Evolutionary conservation across 2,113 vertebrate species (phyloP), one percentile per base, ranked within the genome.

Genomic region (Scopus umbretta): DNA sequence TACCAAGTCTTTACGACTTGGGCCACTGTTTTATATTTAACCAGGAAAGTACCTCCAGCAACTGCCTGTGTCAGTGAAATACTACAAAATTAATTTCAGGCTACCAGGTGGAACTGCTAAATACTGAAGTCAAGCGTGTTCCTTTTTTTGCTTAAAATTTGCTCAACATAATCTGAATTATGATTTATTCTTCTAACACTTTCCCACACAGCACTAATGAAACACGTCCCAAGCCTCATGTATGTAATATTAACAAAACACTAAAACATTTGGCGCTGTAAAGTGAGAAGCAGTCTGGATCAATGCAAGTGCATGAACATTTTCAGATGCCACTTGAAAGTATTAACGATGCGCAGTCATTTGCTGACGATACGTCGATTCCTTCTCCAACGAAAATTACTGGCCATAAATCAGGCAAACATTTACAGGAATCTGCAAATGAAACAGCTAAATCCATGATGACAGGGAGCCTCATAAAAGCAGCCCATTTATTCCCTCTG

Each of bases 351-450:
- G 30, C 6, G 40, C 85, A 98, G 97, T 96, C 96, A 94, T 97
- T 98, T 97, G 96, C 97, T 98, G 95, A 97, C 68, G 74, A 97
- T 88, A 63, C 8, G 96, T 97, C 97, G 88, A 98, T 98, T 97
- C 91, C 85, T 97, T 89, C 87, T 97, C 89, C 70, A 88, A 91
- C 7, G 86, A 98, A 98, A 98, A 99, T 98, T 98, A 98, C 98
- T 97, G 97, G 97, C 86, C 95, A 96, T 98, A 99, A 99, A 99
- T 99, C 98, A 98, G 98, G 96, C 93, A 97, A 98, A 98, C 98
- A 97, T 98, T 99, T 99, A 99, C 97, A 98, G 98, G 98, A 98
- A 98, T 97, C 98, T 95, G 94, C 98, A 98, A 98, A 99, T 98
- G 98, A 98, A 98, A 98, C 96, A 97, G 97, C 98, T 98, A 98